Evolutionary conservation across 2,797 vertebrate species (phyloP).

Genomic region (Hafferia zeledoni): DNA sequence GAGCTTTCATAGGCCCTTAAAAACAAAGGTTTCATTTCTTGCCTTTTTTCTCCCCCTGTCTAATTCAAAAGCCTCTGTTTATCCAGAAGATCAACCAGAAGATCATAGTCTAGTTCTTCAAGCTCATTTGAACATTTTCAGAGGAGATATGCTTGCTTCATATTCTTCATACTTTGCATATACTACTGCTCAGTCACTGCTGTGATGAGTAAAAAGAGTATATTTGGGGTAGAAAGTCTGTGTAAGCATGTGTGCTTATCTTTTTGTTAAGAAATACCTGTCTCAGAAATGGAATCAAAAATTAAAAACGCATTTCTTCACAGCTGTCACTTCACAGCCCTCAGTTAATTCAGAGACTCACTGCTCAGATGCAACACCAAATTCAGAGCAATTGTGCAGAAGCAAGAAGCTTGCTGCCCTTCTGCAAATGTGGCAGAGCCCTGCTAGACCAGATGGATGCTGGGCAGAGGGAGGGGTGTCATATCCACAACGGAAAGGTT

Average conservation of each 20-base stretch:
- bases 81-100: neutral
- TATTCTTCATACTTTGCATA: neutral
- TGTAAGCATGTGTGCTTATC: neutral
- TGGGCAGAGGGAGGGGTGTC: neutral
- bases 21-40: neutral
- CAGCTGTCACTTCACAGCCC: neutral
- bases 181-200: neutral
- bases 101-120: neutral
- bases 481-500: neutral
- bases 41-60: fast-evolving
- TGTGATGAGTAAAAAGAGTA: neutral
- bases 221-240: neutral
- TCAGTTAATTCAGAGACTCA: neutral
- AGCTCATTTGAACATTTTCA: neutral
- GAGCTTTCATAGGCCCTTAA: neutral
- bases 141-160: neutral
- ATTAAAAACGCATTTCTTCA: neutral
- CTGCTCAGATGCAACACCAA: neutral
- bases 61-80: neutral
- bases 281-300: neutral
- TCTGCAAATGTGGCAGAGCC: neutral
- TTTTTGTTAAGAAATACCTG: neutral
- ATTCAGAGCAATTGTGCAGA: neutral
- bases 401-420: neutral
- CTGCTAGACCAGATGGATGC: fast-evolving